Conservation (phyloP, 2,113 vertebrate genomes). For the Ochotona princeps region DNA sequence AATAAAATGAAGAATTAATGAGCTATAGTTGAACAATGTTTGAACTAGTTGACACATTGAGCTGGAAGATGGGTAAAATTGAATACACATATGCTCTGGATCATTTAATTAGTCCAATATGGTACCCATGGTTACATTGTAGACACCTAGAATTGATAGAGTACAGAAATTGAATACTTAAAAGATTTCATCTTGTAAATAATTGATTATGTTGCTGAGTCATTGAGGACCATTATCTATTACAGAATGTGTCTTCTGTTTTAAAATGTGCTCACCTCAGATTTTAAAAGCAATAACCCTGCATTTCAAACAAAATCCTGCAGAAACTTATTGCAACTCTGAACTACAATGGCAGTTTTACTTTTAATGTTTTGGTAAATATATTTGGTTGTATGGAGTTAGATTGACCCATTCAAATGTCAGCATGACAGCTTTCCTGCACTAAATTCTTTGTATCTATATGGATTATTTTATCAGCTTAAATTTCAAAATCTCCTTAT, state of each 20-base stretch:
- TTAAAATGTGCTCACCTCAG: background rate
- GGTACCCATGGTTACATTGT: background rate
- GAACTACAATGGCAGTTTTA: slow-evolving; percentile 44
- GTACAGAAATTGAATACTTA: background rate
- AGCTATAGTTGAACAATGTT: background rate
- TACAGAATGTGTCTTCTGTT: background rate
- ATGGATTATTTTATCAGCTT: slow-evolving; percentile 54
- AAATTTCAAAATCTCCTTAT: background rate
- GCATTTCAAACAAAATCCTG: background rate
- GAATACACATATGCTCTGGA: background rate
- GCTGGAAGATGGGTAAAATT: background rate
- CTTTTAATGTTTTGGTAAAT: slow-evolving; percentile 38
- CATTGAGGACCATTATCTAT: background rate
- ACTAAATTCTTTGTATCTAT: slow-evolving; percentile 23
- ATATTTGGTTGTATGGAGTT: background rate
- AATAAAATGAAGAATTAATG: background rate
- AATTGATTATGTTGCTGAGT: background rate
- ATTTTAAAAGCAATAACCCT: slow-evolving; percentile 18
- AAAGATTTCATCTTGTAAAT: slow-evolving; percentile 10
- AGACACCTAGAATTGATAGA: slow-evolving; percentile 8
- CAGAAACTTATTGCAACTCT: background rate
- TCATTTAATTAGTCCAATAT: background rate
- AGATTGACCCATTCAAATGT: background rate
- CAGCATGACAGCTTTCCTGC: background rate
- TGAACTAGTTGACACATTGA: background rate